Base-by-base conservation (phyloP, 2,797 vertebrate genomes). In the Florisuga fusca region DNA sequence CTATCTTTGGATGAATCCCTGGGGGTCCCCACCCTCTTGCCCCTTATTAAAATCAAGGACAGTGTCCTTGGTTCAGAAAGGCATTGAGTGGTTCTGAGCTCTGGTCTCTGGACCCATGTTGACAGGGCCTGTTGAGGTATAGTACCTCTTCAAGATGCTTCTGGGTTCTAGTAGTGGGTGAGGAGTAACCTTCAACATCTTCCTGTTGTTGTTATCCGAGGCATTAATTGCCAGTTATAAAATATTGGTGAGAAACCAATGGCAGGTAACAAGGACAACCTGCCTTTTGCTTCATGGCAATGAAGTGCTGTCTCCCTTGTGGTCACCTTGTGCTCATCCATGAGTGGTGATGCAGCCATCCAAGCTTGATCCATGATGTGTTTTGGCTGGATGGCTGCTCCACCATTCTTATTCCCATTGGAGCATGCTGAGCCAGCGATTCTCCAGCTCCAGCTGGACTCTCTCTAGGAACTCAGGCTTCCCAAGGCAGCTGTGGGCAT, bases 361-460 rank as follows among this genome's bases (percentile, higher is more conserved):
- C 0, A 31, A 41, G 58, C 19, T 29, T 1, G 0, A 22, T 34
- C 8, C 12, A 2, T 4, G 8, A 34, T 23, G 48, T 50, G 22
- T 50, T 50, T 22, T 51, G 55, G 62, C 87, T 3, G 1, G 29
- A 5, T 1, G 2, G 5, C 0, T 33, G 26, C 79, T 78, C 81
- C 61, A 29, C 57, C 19, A 17, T 45, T 45, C 43, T 7, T 53
- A 20, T 77, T 69, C 31, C 63, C 74, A 38, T 64, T 19, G 2
- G 0, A 59, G 27, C 27, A 5, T 8, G 12, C 33, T 0, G 11
- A 67, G 74, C 38, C 86, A 61, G 61, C 2, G 17, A 58, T 92
- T 94, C 82, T 78, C 38, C 89, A 90, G 58, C 92, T 92, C 93
- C 92, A 92, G 84, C 96, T 94, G 89, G 89, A 92, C 95, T 96